Evolutionary conservation across 2,888 invertebrate species (phyloP), one percentile per base, ranked within the genome.

Genomic region (Orchesellides sinensis): DNA sequence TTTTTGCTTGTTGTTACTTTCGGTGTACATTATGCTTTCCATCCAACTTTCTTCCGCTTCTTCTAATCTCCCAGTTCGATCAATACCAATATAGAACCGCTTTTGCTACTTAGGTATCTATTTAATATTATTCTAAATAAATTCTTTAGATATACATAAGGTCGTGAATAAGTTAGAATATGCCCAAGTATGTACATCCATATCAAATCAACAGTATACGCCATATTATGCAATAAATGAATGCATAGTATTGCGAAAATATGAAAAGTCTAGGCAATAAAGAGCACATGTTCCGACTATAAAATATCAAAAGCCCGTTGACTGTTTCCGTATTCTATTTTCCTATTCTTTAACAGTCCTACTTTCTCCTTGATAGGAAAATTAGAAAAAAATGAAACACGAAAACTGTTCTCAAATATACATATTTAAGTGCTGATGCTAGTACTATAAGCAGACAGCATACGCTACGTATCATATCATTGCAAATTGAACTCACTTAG

Each of bases 401-500:
- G 10, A 17, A 56, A 32, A 21, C 23, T 17, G 56, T 56, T 35
- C 70, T 35, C n/a, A 5, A 1, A 35, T 23, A 54, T 56, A 49
- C 21, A 45, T 21, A n/a, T n/a, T n/a, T n/a, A n/a, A n/a, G n/a
- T n/a, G n/a, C n/a, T n/a, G n/a, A n/a, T n/a, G n/a, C n/a, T n/a
- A n/a, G n/a, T n/a, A n/a, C n/a, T n/a, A n/a, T n/a, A n/a, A n/a
- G n/a, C n/a, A n/a, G n/a, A n/a, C n/a, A n/a, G n/a, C n/a, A n/a
- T n/a, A n/a, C n/a, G n/a, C n/a, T n/a, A n/a, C n/a, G 40, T 29
- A 32, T 14, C 61, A 40, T 66, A 56, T 75, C 74, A 74, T 63
- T 52, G 29, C 66, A 66, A 75, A 66, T 75, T 75, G 49, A 66
- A 56, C 63, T 66, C 66, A 54, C 56, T 75, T 75, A 45, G 66